Evolutionary conservation across 2,797 vertebrate genomes (phyloP).

Genomic region (Pachyuromys duprasi): DNA sequence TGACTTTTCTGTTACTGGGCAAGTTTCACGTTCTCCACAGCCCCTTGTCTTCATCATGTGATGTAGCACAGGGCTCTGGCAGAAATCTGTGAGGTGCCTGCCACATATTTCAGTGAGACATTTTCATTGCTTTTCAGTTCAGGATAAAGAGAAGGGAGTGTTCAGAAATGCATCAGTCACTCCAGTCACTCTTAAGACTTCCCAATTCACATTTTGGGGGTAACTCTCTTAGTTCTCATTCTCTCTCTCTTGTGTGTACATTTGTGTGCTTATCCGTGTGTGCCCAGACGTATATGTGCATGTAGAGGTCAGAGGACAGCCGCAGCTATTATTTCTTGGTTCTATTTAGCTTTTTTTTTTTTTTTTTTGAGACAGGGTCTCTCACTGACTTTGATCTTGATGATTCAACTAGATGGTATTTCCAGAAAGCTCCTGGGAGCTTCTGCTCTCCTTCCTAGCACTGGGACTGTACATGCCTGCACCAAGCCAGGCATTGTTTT

Average conservation of each 20-base stretch:
- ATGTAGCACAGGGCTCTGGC: background rate
- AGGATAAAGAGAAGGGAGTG: background rate
- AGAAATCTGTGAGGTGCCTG: background rate
- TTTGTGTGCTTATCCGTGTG: background rate
- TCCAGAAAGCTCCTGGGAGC: background rate
- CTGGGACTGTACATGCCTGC: no score
- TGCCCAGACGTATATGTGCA: no score
- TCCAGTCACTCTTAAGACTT: background rate
- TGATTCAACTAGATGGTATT: background rate
- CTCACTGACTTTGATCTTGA: background rate
- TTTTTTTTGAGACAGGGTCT: background rate
- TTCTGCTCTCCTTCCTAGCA: background rate
- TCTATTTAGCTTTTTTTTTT: background rate
- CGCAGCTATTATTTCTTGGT: background rate
- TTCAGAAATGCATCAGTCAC: background rate
- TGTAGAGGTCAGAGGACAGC: background rate
- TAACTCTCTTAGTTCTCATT: no score
- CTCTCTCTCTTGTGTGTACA: background rate
- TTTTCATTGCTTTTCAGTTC: background rate
- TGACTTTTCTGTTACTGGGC: background rate
- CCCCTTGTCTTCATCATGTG: background rate
- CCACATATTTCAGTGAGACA: background rate
- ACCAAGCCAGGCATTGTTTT: background rate
- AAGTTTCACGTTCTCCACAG: fast-evolving
- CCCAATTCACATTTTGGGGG: background rate